phyloP scores from a whole-genome alignment of 2,113 vertebrate species.

The Oenanthe oenanthe region DNA sequence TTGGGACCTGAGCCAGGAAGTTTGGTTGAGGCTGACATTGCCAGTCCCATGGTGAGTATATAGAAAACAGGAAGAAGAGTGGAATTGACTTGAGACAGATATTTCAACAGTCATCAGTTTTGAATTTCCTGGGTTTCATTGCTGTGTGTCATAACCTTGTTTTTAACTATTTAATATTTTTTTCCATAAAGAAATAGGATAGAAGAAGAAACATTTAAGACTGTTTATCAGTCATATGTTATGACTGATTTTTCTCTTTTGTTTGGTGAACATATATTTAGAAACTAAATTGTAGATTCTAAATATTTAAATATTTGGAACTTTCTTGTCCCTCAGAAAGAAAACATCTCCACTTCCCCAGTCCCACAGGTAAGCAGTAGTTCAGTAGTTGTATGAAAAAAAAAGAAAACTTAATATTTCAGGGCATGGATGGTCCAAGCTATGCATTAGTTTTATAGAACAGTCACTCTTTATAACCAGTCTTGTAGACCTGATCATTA shows the following conservation, averaged over 20 bases:
- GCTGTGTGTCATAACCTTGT: background rate
- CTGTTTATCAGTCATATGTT: background rate
- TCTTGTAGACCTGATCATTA: background rate
- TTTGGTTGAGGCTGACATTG: background rate
- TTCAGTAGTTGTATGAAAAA: background rate
- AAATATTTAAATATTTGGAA: background rate
- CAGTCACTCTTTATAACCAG: background rate
- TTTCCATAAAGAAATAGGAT: background rate
- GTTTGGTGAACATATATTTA: background rate
- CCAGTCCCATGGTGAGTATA: background rate
- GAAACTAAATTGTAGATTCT: background rate
- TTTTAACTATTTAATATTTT: background rate
- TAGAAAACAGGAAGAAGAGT: conserved; percentile 16
- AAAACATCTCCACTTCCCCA: background rate
- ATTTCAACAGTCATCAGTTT: conserved; percentile 2
- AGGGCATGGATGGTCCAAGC: background rate
- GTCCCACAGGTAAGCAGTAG: background rate
- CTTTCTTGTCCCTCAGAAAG: background rate
- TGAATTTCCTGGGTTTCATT: conserved; percentile 27
- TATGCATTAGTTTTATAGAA: background rate
- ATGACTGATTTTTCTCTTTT: background rate
- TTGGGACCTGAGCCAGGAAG: background rate
- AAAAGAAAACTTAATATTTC: background rate
- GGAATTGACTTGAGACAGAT: background rate
- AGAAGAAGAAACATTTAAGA: background rate